Evolutionary conservation across 1,140 invertebrate genomes (phyloP).

Genomic region (Marisa cornuarietis): DNA sequence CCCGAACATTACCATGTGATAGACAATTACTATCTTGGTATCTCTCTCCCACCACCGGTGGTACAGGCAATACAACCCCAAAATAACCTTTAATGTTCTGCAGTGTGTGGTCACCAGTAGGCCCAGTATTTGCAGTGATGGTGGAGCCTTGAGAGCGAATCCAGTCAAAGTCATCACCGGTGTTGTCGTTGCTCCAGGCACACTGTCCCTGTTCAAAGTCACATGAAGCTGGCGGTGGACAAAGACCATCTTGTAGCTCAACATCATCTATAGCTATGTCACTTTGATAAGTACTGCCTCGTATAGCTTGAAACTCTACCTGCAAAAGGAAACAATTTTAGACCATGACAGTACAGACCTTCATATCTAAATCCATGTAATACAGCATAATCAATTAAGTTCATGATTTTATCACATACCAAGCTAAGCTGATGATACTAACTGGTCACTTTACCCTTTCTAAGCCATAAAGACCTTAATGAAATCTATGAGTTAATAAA

Average conservation of each 20-base stretch:
- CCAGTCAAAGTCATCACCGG: slow-evolving; percentile 62
- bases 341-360: background rate
- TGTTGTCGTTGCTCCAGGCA: slow-evolving; percentile 47
- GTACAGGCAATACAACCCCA: background rate
- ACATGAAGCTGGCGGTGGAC: slow-evolving; percentile 45
- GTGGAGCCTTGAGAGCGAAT: slow-evolving; percentile 39
- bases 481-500: too few species aligned
- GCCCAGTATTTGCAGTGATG: slow-evolving; percentile 44
- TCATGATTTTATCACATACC: too few species aligned
- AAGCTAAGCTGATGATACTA: too few species aligned
- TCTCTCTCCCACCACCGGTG: too few species aligned
- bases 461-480: too few species aligned
- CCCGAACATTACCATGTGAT: slow-evolving; percentile 14
- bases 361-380: too few species aligned
- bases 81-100: slow-evolving; percentile 21
- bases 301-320: slow-evolving; percentile 73
- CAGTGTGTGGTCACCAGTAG: slow-evolving; percentile 57
- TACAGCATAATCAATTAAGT: too few species aligned
- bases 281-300: slow-evolving; percentile 52
- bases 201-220: slow-evolving; percentile 58
- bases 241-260: slow-evolving; percentile 34
- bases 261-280: slow-evolving; percentile 50
- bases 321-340: slow-evolving; percentile 45
- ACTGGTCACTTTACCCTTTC: too few species aligned
- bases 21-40: too few species aligned